These are phyloP conservation scores for Enoplosus armatus DNA, from an alignment of 2,797 vertebrate species.

Conservation along the genomic window DNA sequence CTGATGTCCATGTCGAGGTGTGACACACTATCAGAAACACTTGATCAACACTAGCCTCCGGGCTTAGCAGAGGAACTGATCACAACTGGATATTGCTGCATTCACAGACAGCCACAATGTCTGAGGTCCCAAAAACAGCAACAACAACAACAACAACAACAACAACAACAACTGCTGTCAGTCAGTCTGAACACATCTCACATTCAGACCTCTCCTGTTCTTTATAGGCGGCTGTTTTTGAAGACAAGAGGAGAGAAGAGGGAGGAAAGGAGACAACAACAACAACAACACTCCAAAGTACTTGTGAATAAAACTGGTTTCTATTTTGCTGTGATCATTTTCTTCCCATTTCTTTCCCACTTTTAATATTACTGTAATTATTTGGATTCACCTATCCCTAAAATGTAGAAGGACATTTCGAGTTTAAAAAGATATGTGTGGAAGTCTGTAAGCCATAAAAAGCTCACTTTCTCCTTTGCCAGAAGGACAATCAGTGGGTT, in stretches of 20 bases:
- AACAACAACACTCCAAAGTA: neutral
- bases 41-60: constrained; percentile 23
- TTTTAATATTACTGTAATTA: neutral
- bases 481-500: constrained; percentile 6
- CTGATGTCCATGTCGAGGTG: constrained; percentile 1
- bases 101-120: constrained; percentile 29
- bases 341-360: neutral
- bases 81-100: neutral
- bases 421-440: neutral
- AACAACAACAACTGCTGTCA: constrained; percentile 18
- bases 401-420: neutral
- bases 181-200: constrained; percentile 19
- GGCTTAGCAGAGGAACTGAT: constrained; percentile 14
- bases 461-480: neutral
- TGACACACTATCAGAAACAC: neutral
- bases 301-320: constrained; percentile 1
- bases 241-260: neutral
- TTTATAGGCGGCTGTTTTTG: neutral
- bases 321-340: neutral
- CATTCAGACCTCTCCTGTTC: constrained; percentile 4
- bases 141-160: constrained; percentile 5
- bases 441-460: neutral
- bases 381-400: neutral
- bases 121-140: constrained; percentile 22
- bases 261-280: neutral